These are phyloP conservation scores for Petrolisthes manimaculis DNA, from an alignment of 2,888 invertebrate genomes.

Conservation along the genomic window DNA sequence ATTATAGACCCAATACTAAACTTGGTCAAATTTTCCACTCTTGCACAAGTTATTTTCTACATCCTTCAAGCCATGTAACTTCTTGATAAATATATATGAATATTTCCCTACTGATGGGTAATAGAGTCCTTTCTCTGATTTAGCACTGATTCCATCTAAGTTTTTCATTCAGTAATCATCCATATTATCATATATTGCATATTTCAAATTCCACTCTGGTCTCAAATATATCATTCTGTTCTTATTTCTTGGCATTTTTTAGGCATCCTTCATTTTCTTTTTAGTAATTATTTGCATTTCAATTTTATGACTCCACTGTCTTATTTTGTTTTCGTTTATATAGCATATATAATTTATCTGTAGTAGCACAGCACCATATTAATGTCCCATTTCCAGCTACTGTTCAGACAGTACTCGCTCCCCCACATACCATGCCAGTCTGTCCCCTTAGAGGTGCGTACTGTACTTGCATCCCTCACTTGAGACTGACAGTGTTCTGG, in stretches of 20 bases:
- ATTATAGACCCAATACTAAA: too few species aligned
- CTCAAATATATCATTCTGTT: background rate
- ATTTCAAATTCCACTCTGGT: too few species aligned
- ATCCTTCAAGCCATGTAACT: too few species aligned
- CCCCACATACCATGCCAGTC: slow-evolving; percentile 29
- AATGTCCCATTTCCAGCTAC: slow-evolving; percentile 35
- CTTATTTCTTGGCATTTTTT: slow-evolving; percentile 16
- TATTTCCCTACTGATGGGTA: too few species aligned
- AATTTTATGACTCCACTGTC: slow-evolving; percentile 57
- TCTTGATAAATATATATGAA: too few species aligned
- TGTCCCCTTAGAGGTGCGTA: slow-evolving; percentile 32
- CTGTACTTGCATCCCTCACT: slow-evolving; percentile 28
- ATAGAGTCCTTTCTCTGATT: too few species aligned
- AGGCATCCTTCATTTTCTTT: slow-evolving; percentile 11
- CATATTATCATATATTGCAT: too few species aligned
- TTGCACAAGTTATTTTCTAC: too few species aligned
- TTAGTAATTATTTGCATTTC: slow-evolving; percentile 22
- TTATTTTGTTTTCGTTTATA: slow-evolving; percentile 8
- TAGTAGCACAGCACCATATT: slow-evolving; percentile 44
- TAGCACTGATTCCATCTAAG: too few species aligned
- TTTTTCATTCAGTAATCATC: too few species aligned
- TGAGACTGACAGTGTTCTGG: slow-evolving; percentile 37
- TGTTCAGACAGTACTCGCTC: slow-evolving; percentile 39
- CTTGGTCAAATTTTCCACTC: too few species aligned
- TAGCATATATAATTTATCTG: background rate